Percentiles rank a stretch among this genome's conserved stretches.
These are phyloP conservation scores for Bombus vancouverensis DNA, from an alignment of 1,140 invertebrate species.

Conservation along the genomic window DNA sequence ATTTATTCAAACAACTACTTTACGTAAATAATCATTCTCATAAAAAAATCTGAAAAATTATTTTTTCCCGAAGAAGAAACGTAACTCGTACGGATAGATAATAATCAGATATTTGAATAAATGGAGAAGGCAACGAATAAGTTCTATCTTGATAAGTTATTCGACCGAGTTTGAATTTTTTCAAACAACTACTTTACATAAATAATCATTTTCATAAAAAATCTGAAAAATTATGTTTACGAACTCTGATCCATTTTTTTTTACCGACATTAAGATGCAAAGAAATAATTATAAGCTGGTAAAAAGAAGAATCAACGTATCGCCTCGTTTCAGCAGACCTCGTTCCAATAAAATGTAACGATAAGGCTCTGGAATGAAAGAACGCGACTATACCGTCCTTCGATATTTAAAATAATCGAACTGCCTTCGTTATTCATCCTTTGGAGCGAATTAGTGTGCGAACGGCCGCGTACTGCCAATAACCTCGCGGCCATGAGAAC, in stretches of 20 bases:
- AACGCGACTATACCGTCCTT: background rate
- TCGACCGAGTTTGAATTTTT: background rate
- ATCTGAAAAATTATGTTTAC: background rate
- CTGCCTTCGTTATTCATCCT: background rate
- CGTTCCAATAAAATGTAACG: background rate
- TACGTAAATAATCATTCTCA: background rate
- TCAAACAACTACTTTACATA: background rate
- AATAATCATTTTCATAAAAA: background rate
- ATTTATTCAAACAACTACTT: background rate
- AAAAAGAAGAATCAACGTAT: background rate
- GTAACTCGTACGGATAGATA: background rate
- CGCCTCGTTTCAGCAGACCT: background rate
- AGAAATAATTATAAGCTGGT: background rate
- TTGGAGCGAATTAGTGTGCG: conserved; percentile 34
- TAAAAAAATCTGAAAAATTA: no score
- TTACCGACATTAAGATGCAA: background rate
- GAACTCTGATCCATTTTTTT: background rate
- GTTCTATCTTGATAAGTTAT: background rate
- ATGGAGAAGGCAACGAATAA: background rate
- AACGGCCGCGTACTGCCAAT: conserved; percentile 39
- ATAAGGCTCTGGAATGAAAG: background rate
- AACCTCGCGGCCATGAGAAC: conserved; percentile 51
- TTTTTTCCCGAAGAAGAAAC: background rate
- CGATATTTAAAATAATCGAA: conserved; percentile 2
- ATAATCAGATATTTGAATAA: background rate